phyloP scores from a whole-genome alignment of 2,797 vertebrate species.

The Cercopithecus mitis region DNA sequence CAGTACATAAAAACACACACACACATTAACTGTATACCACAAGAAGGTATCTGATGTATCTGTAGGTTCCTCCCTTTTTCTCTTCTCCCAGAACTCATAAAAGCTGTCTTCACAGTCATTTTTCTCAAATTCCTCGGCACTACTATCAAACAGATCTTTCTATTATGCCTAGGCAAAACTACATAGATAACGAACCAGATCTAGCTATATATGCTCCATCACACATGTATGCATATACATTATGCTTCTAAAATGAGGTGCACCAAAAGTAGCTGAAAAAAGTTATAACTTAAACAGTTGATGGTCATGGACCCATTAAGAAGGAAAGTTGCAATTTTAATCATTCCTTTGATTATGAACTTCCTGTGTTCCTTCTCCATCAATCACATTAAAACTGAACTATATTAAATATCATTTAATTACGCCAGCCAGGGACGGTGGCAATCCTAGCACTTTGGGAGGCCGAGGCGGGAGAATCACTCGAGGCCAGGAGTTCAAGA shows the following conservation, averaged over 20 bases:
- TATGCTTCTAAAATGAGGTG: background rate
- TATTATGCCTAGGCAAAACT: background rate
- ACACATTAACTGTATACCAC: background rate
- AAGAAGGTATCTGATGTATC: background rate
- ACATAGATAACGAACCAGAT: background rate
- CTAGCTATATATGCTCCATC: background rate
- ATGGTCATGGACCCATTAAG: background rate
- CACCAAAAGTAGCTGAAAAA: constrained; percentile 1
- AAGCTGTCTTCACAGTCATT: background rate
- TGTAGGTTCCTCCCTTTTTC: background rate
- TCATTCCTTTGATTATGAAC: background rate
- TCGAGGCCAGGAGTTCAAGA: background rate
- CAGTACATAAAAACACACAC: background rate
- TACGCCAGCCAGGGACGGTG: background rate
- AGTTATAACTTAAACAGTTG: background rate
- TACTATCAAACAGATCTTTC: background rate
- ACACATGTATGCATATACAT: background rate
- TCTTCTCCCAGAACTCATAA: background rate
- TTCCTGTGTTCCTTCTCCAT: background rate
- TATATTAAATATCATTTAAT: background rate
- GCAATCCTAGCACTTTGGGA: background rate
- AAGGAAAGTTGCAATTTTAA: background rate
- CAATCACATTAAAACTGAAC: constrained; percentile 15
- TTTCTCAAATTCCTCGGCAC: background rate
- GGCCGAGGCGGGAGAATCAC: background rate